Evolutionary conservation across 2,797 vertebrate genomes (phyloP).

Genomic region (Onychomys arenicola): DNA sequence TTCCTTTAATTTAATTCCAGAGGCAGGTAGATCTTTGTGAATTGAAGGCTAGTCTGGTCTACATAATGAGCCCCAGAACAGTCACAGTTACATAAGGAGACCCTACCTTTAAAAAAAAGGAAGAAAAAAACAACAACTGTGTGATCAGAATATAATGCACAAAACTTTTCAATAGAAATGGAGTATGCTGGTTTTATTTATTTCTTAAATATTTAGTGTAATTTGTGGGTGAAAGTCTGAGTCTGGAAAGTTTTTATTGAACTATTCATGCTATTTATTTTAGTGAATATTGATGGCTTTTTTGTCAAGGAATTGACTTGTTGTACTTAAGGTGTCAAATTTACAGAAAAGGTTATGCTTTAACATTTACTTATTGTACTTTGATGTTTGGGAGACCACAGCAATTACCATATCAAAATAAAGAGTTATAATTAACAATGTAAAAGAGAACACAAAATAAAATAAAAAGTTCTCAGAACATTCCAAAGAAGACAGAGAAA

Average conservation of each 20-base stretch:
- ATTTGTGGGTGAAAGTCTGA: constrained; percentile 39
- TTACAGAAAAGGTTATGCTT: not conserved
- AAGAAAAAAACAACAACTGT: not conserved
- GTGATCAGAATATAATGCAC: not conserved
- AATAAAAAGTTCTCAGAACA: not conserved
- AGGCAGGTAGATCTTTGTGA: not conserved
- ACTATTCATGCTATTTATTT: constrained; percentile 22
- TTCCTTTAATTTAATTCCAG: not conserved
- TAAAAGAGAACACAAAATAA: constrained; percentile 15
- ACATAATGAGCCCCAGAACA: not conserved
- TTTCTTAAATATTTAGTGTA: constrained; percentile 35
- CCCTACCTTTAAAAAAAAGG: not conserved
- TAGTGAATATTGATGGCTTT: constrained; percentile 19
- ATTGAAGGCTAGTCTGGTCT: not conserved
- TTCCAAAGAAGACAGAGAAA: constrained; percentile 9
- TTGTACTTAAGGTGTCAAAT: constrained; percentile 2
- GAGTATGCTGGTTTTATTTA: not conserved
- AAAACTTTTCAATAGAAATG: not conserved
- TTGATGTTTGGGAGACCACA: not conserved
- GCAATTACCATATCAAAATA: constrained; percentile 48
- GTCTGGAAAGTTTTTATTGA: constrained; percentile 23
- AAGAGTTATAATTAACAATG: constrained; percentile 3
- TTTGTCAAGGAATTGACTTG: constrained; percentile 11
- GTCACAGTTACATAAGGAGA: not conserved
- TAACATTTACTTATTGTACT: constrained; percentile 6